A percentile compares a stretch with the other conserved stretches of the same genome.
phyloP scores from a whole-genome alignment of 92 coral and sea anemone genomes.

The Virgularia gustaviana region DNA sequence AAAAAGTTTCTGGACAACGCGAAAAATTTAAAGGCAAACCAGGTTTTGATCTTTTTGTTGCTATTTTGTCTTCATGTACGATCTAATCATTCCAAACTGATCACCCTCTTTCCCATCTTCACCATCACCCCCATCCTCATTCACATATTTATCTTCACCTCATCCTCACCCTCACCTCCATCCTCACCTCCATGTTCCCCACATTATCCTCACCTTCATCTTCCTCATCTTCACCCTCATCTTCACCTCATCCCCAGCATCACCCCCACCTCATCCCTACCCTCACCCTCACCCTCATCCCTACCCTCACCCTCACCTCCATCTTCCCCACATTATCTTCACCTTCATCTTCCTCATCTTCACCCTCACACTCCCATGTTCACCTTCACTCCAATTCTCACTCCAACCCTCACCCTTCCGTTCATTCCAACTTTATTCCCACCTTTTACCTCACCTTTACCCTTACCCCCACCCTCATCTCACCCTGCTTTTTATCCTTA shows the following conservation, averaged over 20 bases:
- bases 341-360: too few species aligned
- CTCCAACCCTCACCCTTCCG: background rate
- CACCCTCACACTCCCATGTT: background rate
- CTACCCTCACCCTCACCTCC: too few species aligned
- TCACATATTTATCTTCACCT: background rate
- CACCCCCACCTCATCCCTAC: background rate
- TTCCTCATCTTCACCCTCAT: too few species aligned
- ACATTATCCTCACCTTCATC: too few species aligned
- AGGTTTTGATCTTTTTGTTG: conserved; percentile 1
- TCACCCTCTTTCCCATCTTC: too few species aligned
- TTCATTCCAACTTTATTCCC: background rate
- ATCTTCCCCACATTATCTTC: too few species aligned
- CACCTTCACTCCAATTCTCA: background rate
- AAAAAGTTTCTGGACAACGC: conserved; percentile 29
- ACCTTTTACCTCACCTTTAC: background rate
- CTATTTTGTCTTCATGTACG: background rate
- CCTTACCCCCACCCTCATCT: background rate
- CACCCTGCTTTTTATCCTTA: background rate
- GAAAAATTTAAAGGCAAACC: conserved; percentile 7
- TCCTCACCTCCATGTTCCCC: background rate
- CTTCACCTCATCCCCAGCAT: too few species aligned
- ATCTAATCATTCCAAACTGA: too few species aligned
- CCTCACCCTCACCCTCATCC: background rate
- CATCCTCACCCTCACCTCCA: background rate
- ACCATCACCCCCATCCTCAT: background rate